These are phyloP conservation scores for Rhopalosiphum nymphaeae DNA, from an alignment of 2,888 invertebrate species.

Conservation along the genomic window DNA sequence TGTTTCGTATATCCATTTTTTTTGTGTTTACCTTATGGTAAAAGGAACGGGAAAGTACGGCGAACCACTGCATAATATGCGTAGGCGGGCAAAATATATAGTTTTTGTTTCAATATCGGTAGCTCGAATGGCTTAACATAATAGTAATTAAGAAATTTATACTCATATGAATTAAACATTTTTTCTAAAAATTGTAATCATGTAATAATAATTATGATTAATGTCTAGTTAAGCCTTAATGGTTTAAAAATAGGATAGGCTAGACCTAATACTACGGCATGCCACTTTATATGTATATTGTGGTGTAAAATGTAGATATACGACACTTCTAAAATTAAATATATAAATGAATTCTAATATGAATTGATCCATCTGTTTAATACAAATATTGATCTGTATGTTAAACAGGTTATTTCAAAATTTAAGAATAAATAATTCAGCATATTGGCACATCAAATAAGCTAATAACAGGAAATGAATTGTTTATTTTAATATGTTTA, in stretches of 20 bases:
- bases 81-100: neutral
- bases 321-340: neutral
- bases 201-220: neutral
- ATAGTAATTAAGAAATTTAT: neutral
- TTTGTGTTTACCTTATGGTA: neutral
- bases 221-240: neutral
- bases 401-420: neutral
- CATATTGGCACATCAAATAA: neutral
- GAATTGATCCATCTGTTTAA: constrained; percentile 2
- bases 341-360: neutral
- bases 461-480: constrained; percentile 45
- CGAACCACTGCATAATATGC: neutral
- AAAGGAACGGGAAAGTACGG: neutral
- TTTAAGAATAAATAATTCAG: neutral
- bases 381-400: neutral
- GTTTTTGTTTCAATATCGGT: neutral
- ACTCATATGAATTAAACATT: neutral
- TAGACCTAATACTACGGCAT: no score
- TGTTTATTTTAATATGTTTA: constrained; percentile 42
- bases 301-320: neutral
- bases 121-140: neutral
- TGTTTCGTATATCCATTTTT: neutral
- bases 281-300: neutral
- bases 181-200: neutral
- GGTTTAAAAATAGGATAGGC: neutral